Percentiles rank a stretch among this genome's conserved stretches.
phyloP scores from a whole-genome alignment of 2,113 vertebrate genomes.

The Albula goreensis region DNA sequence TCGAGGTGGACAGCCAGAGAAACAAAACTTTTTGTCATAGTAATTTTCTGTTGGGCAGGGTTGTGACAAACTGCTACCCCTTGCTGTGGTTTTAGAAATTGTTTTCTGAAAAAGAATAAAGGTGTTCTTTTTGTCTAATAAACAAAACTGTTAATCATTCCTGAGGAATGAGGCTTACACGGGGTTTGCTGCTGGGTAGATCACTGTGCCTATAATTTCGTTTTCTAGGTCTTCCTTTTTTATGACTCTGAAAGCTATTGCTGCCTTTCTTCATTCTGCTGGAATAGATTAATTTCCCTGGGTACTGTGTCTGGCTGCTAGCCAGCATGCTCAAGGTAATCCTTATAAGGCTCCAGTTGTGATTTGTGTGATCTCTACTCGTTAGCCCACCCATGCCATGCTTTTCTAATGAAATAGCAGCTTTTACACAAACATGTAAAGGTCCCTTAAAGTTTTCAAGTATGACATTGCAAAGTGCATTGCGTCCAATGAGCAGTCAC shows the following conservation, averaged over 20 bases:
- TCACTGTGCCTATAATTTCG: slow-evolving; percentile 7
- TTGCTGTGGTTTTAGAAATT: neutral
- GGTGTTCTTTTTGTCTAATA: slow-evolving; percentile 4
- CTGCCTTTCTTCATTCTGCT: slow-evolving; percentile 34
- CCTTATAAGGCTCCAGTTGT: slow-evolving; percentile 46
- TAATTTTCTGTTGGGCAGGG: neutral
- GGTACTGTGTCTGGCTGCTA: slow-evolving; percentile 36
- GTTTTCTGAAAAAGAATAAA: neutral
- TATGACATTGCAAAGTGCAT: slow-evolving; percentile 36
- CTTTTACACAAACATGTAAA: slow-evolving; percentile 40
- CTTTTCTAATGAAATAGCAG: slow-evolving; percentile 43
- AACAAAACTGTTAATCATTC: slow-evolving; percentile 5
- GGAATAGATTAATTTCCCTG: slow-evolving; percentile 45
- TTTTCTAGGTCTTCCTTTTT: slow-evolving; percentile 25
- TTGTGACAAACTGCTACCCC: neutral
- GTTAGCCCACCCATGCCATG: slow-evolving; percentile 38
- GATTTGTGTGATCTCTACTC: slow-evolving; percentile 50
- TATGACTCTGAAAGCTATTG: slow-evolving; percentile 28
- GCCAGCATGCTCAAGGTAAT: slow-evolving; percentile 44
- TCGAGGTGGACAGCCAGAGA: neutral
- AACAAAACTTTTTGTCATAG: neutral
- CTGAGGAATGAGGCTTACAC: neutral
- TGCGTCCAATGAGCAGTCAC: slow-evolving; percentile 36
- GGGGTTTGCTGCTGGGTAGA: neutral
- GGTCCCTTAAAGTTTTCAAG: slow-evolving; percentile 29